Evolutionary conservation across 53 echinoderm and acorn worm genomes (phyloP).

Genomic region (Echinarachnius parma): DNA sequence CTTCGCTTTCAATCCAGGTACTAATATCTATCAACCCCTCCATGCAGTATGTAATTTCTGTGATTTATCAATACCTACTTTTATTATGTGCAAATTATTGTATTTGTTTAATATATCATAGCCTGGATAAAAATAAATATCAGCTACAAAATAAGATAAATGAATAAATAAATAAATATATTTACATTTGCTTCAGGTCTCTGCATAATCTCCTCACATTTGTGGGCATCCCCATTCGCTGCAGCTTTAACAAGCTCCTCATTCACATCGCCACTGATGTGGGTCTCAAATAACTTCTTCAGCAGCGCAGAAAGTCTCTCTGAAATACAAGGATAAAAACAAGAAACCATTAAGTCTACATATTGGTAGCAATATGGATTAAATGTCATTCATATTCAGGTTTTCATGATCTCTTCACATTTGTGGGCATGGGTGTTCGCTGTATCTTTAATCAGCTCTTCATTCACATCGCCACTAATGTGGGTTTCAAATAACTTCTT

Average conservation of each 20-base stretch:
- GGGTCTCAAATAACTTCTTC: conserved; percentile 98
- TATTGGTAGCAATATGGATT: too few relatives aligned
- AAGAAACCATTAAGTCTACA: too few relatives aligned
- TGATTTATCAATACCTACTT: too few relatives aligned
- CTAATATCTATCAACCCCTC: too few relatives aligned
- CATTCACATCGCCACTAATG: conserved; percentile 84
- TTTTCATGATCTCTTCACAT: conserved; percentile 73
- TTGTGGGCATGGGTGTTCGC: conserved; percentile 76
- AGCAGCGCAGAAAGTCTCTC: conserved; percentile 90
- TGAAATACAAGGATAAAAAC: conserved; percentile 49
- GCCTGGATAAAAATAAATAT: too few relatives aligned
- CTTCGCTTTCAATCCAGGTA: too few relatives aligned
- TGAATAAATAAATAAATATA: too few relatives aligned
- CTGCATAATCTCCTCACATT: conserved; percentile 80
- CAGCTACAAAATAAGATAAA: too few relatives aligned
- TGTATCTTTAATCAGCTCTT: conserved; percentile 84
- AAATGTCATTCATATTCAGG: too few relatives aligned
- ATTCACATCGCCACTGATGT: conserved; percentile 92
- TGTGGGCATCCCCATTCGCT: conserved; percentile 89
- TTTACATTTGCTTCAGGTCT: conserved; percentile 91
- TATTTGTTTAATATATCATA: too few relatives aligned
- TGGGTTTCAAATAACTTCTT: conserved; percentile 95
- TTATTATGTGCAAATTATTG: too few relatives aligned
- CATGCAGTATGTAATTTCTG: too few relatives aligned
- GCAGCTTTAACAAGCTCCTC: conserved; percentile 97